Evolutionary conservation across 2,113 vertebrate species (phyloP).

Genomic region (Gambusia affinis): DNA sequence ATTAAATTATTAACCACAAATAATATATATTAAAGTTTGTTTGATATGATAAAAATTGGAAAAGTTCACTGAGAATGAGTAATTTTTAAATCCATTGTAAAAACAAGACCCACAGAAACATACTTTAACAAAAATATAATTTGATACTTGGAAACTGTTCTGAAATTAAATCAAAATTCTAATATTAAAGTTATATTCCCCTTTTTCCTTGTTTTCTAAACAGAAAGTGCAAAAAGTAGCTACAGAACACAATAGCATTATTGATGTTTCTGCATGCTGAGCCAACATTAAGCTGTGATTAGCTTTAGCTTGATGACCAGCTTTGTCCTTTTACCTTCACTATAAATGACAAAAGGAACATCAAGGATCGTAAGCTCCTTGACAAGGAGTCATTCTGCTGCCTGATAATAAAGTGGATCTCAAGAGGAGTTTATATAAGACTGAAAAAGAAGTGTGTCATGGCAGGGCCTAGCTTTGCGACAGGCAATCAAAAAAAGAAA

Average conservation of each 20-base stretch:
- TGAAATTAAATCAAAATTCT: not conserved
- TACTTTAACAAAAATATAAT: no score
- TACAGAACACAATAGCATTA: conserved; percentile 1
- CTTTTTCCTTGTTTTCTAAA: not conserved
- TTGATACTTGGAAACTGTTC: not conserved
- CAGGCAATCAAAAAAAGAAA: conserved; percentile 35
- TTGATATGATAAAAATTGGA: no score
- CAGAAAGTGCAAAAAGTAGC: not conserved
- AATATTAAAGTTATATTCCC: no score
- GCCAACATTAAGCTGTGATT: conserved; percentile 20
- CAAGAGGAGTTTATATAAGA: conserved; percentile 48
- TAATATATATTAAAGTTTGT: no score
- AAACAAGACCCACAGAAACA: no score
- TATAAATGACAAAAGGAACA: conserved; percentile 39
- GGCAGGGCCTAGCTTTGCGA: conserved; percentile 31
- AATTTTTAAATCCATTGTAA: no score
- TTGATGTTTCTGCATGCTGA: conserved; percentile 23
- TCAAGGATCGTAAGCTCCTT: conserved; percentile 36
- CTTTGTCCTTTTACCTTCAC: conserved; percentile 48
- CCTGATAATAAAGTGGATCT: conserved; percentile 59
- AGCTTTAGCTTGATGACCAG: conserved; percentile 27
- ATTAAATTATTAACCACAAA: no score
- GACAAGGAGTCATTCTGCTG: conserved; percentile 36
- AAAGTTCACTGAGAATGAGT: no score
- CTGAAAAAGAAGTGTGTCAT: conserved; percentile 40